phyloP scores from a whole-genome alignment of 2,797 vertebrate genomes.

The Acipenser ruthenus region DNA sequence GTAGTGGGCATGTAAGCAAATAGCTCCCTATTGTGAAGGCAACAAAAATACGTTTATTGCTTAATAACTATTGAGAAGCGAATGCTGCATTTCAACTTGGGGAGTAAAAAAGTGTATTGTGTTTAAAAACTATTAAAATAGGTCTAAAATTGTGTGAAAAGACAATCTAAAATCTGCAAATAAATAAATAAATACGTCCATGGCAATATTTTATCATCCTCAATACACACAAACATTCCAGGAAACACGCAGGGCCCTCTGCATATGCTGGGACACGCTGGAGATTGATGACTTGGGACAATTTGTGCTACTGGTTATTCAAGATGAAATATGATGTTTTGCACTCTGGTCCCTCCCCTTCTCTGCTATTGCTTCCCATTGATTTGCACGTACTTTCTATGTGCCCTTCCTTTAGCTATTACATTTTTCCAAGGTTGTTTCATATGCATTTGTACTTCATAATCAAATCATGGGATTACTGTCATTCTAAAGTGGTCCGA shows the following conservation, averaged over 20 bases:
- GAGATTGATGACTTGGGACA: slow-evolving; percentile 55
- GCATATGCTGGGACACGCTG: slow-evolving; percentile 12
- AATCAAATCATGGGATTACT: slow-evolving; percentile 27
- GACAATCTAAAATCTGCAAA: no score
- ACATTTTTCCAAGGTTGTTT: slow-evolving; percentile 28
- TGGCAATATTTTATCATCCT: background rate
- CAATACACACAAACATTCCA: no score
- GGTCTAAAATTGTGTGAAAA: no score
- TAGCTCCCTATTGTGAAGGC: no score
- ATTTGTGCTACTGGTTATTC: slow-evolving; percentile 57
- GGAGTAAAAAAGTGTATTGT: no score
- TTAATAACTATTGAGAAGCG: no score
- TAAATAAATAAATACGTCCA: no score
- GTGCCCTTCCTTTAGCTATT: slow-evolving; percentile 43
- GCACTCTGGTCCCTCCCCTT: slow-evolving; percentile 36
- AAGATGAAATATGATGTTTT: slow-evolving; percentile 56
- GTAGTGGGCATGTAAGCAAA: no score
- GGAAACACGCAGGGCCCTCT: slow-evolving; percentile 5
- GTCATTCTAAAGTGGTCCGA: slow-evolving; percentile 16
- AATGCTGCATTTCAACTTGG: no score
- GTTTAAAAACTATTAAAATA: no score
- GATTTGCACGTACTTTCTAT: slow-evolving; percentile 54
- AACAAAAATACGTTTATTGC: no score
- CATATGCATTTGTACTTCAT: slow-evolving; percentile 26
- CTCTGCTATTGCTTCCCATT: slow-evolving; percentile 39